A percentile compares a stretch with the other conserved stretches of the same genome.
phyloP scores from a whole-genome alignment of 2,113 vertebrate genomes.

The Halcyon malimbica region DNA sequence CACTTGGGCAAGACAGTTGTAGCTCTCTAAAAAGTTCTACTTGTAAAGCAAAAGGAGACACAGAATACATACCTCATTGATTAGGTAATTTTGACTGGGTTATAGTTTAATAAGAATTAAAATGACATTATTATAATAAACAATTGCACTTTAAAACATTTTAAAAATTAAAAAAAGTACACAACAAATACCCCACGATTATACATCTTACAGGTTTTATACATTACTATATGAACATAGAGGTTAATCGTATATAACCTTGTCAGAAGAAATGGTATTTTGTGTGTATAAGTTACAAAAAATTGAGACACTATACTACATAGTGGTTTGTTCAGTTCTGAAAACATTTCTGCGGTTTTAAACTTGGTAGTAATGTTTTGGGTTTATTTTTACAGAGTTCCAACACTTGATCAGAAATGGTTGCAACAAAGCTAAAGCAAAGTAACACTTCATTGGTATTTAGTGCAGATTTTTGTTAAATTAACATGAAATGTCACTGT shows the following conservation, averaged over 20 bases:
- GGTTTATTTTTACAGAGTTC: slow-evolving; percentile 53
- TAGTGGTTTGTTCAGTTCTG: slow-evolving; percentile 60
- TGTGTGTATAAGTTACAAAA: slow-evolving; percentile 60
- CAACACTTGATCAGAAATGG: slow-evolving; percentile 64
- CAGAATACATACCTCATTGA: slow-evolving; percentile 19
- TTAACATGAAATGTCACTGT: slow-evolving; percentile 66
- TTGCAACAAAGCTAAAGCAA: slow-evolving; percentile 72
- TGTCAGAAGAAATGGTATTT: slow-evolving; percentile 63
- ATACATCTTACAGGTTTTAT: slow-evolving; percentile 70
- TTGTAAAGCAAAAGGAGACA: slow-evolving; percentile 63
- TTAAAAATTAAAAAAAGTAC: slow-evolving; percentile 85
- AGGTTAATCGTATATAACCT: slow-evolving; percentile 73
- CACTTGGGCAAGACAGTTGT: slow-evolving; percentile 25
- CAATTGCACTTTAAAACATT: slow-evolving; percentile 83
- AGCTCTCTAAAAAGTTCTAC: slow-evolving; percentile 37
- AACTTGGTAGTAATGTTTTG: neutral
- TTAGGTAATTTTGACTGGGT: slow-evolving; percentile 63
- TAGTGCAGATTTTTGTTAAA: slow-evolving; percentile 75
- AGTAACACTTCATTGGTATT: slow-evolving; percentile 76
- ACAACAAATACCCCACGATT: slow-evolving; percentile 77
- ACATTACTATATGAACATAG: slow-evolving; percentile 75
- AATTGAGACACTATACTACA: slow-evolving; percentile 62
- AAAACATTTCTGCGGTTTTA: slow-evolving; percentile 54
- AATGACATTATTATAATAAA: slow-evolving; percentile 81
- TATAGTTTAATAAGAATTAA: slow-evolving; percentile 80